phyloP scores from a whole-genome alignment of 2,888 invertebrate species.

The Euplexia lucipara region DNA sequence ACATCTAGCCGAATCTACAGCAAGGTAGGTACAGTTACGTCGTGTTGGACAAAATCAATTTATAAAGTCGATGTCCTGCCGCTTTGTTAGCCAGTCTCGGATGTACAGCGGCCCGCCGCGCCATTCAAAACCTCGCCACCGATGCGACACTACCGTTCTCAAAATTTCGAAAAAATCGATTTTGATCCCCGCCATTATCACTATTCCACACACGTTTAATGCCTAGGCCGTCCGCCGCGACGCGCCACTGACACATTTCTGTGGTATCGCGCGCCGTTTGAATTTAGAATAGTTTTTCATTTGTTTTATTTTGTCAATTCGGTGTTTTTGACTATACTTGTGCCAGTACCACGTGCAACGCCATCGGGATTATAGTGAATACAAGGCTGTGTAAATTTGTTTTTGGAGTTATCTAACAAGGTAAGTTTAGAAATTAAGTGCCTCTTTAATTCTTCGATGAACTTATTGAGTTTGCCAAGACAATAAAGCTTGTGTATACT shows the following conservation, averaged over 20 bases:
- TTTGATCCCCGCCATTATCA: conserved; percentile 79
- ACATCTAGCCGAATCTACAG: conserved; percentile 65
- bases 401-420: conserved; percentile 69
- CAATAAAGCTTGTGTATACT: conserved; percentile 41
- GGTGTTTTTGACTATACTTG: conserved; percentile 78
- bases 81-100: conserved; percentile 83
- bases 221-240: conserved; percentile 86
- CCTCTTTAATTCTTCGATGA: conserved; percentile 20
- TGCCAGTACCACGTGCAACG: conserved; percentile 76
- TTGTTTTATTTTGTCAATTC: conserved; percentile 78
- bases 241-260: conserved; percentile 91
- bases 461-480: conserved; percentile 44
- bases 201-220: conserved; percentile 82
- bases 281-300: conserved; percentile 85
- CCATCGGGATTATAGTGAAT: conserved; percentile 73
- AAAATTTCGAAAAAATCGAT: conserved; percentile 82
- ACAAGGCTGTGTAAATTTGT: conserved; percentile 66
- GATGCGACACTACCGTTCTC: conserved; percentile 83
- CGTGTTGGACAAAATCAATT: conserved; percentile 86
- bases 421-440: conserved; percentile 73
- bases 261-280: conserved; percentile 86
- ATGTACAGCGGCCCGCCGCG: conserved; percentile 80
- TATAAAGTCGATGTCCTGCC: conserved; percentile 90
- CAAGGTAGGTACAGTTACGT: conserved; percentile 82
- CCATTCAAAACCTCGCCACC: conserved; percentile 86